Evolutionary conservation across 2,113 vertebrate genomes (phyloP).

Genomic region (Hippocampus guttulatus): DNA sequence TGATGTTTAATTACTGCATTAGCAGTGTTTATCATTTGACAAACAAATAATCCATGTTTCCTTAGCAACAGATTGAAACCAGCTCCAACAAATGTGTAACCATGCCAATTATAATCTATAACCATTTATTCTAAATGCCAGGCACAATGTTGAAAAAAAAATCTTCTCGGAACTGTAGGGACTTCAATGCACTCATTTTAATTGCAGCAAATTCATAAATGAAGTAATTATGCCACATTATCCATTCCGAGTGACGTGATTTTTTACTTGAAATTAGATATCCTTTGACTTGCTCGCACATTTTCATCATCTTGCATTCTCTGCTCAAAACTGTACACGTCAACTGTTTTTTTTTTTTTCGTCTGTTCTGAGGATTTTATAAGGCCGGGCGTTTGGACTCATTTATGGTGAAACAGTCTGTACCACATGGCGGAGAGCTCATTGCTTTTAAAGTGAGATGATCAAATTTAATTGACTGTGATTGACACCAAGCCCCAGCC

Average conservation of each 20-base stretch:
- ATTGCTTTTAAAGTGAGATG: conserved; percentile 46
- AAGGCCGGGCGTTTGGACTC: conserved; percentile 26
- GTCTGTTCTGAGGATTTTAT: conserved; percentile 7
- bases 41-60: conserved; percentile 33
- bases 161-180: conserved; percentile 1
- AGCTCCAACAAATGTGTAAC: conserved; percentile 15
- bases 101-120: conserved; percentile 34
- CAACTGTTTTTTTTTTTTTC: neutral
- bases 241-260: conserved; percentile 32
- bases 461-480: conserved; percentile 57
- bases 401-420: conserved; percentile 40
- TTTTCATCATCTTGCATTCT: conserved; percentile 31
- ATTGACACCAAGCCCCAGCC: conserved; percentile 40
- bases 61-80: conserved; percentile 21
- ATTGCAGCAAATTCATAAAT: conserved; percentile 29
- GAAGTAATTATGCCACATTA: conserved; percentile 46
- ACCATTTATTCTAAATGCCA: conserved; percentile 16
- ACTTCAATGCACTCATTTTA: conserved; percentile 28
- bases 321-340: conserved; percentile 11
- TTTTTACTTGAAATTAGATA: conserved; percentile 38
- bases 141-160: neutral
- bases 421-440: conserved; percentile 28
- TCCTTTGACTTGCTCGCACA: conserved; percentile 29
- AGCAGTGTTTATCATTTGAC: conserved; percentile 29
- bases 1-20: conserved; percentile 46